These are phyloP conservation scores for Clarias magur DNA, from an alignment of 2,113 vertebrate species.

Conservation along the genomic window DNA sequence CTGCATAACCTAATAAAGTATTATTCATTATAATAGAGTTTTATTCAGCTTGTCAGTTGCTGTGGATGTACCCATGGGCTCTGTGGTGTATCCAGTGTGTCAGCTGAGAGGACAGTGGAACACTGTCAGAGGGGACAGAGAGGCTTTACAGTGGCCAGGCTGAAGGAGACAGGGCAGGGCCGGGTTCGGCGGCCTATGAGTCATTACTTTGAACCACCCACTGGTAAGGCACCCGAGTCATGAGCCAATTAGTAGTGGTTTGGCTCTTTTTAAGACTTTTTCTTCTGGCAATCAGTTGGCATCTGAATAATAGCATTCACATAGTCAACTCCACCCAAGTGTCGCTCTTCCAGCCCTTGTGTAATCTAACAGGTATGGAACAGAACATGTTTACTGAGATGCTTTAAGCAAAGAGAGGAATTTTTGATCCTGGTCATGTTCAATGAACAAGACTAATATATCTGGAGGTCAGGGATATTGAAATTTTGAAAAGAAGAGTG, in stretches of 20 bases:
- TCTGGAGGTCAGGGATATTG: background rate
- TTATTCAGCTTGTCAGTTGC: background rate
- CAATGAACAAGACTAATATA: constrained; percentile 22
- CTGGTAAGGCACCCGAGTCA: constrained; percentile 63
- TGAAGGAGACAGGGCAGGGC: constrained; percentile 60
- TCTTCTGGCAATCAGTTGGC: constrained; percentile 63
- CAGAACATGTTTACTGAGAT: constrained; percentile 65
- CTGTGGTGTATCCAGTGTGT: background rate
- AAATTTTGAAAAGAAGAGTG: background rate
- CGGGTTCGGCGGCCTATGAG: constrained; percentile 56
- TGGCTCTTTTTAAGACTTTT: constrained; percentile 65
- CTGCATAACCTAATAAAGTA: background rate
- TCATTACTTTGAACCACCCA: constrained; percentile 71
- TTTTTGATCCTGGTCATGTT: constrained; percentile 65
- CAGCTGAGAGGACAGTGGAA: constrained; percentile 62
- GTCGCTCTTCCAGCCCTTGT: constrained; percentile 45
- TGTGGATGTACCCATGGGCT: background rate
- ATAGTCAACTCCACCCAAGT: constrained; percentile 52
- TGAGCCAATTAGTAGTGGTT: constrained; percentile 65
- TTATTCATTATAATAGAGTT: background rate
- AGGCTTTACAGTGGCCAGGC: constrained; percentile 61
- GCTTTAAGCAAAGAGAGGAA: constrained; percentile 58
- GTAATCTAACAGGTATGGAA: constrained; percentile 66
- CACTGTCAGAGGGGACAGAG: constrained; percentile 59
- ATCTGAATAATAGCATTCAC: constrained; percentile 68